phyloP scores from a whole-genome alignment of 64 coral and sea anemone species.

The Catalaphyllia jardinei region DNA sequence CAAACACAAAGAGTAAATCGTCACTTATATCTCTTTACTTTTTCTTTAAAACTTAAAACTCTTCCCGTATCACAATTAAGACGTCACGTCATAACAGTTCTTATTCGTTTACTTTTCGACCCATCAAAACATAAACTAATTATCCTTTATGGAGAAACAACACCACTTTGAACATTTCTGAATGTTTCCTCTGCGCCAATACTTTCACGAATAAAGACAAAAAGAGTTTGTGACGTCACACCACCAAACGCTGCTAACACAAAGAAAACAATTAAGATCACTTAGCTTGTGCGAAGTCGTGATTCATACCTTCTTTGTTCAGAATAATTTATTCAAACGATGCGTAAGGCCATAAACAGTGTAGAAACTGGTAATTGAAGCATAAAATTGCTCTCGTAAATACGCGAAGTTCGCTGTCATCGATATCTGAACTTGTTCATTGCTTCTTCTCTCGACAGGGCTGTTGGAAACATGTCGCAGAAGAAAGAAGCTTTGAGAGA shows the following conservation, averaged over 20 bases:
- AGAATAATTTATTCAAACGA: slow-evolving; percentile 45
- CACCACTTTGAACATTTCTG: too few relatives aligned
- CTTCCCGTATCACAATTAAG: too few relatives aligned
- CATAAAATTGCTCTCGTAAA: background rate
- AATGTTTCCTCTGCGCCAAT: background rate
- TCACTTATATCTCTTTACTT: too few relatives aligned
- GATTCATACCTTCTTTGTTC: background rate
- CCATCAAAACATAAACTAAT: too few relatives aligned
- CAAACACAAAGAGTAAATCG: too few relatives aligned
- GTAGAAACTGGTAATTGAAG: slow-evolving; percentile 8
- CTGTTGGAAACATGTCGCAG: slow-evolving; percentile 6
- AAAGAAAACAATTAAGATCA: background rate
- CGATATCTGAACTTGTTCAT: background rate
- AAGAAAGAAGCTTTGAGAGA: slow-evolving; percentile 5
- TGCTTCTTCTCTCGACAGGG: background rate
- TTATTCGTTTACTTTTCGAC: too few relatives aligned
- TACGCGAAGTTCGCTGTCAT: background rate
- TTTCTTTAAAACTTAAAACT: too few relatives aligned
- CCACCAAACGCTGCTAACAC: background rate
- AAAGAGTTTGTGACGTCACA: slow-evolving; percentile 30
- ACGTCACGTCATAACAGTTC: too few relatives aligned
- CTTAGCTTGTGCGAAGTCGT: slow-evolving; percentile 12
- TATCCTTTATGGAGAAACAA: too few relatives aligned
- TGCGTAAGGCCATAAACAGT: slow-evolving; percentile 28
- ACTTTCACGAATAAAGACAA: background rate